A percentile compares a stretch with the other conserved stretches of the same genome.
Conservation (phyloP, 2,113 vertebrate species). For the Lophotis ruficrista region DNA sequence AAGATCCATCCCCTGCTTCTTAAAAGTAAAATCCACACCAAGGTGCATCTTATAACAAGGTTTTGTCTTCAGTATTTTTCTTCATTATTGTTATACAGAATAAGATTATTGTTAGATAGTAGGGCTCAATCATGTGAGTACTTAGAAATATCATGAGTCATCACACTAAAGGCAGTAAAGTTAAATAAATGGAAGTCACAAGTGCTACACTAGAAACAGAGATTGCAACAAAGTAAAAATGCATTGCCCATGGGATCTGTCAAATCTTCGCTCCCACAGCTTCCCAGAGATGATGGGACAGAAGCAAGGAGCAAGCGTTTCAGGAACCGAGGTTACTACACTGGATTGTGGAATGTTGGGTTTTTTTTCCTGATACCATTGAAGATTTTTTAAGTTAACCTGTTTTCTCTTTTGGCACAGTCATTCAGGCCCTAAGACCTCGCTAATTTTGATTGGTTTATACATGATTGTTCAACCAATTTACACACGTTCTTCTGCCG, state of each 20-base stretch:
- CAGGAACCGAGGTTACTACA: background rate
- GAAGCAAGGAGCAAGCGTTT: background rate
- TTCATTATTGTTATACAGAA: background rate
- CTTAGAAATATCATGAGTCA: slow-evolving; percentile 22
- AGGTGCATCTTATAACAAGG: background rate
- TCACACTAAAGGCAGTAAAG: background rate
- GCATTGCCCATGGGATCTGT: background rate
- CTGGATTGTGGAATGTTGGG: background rate
- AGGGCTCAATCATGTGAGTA: slow-evolving; percentile 13
- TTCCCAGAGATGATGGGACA: background rate
- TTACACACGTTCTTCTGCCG: background rate
- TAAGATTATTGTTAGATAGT: background rate
- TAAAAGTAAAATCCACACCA: background rate
- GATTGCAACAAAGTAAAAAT: background rate
- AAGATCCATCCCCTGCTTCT: background rate
- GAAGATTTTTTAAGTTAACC: background rate
- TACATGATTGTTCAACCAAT: background rate
- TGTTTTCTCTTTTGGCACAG: background rate
- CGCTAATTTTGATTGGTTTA: background rate
- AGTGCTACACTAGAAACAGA: background rate
- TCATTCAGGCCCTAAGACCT: background rate
- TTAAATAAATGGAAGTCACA: slow-evolving; percentile 17
- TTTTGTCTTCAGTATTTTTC: background rate
- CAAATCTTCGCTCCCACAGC: background rate
- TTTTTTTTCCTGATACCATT: background rate